A percentile compares a stretch with the other conserved stretches of the same genome.
phyloP scores from a whole-genome alignment of 1,140 invertebrate species.

The Diabrotica virgifera region DNA sequence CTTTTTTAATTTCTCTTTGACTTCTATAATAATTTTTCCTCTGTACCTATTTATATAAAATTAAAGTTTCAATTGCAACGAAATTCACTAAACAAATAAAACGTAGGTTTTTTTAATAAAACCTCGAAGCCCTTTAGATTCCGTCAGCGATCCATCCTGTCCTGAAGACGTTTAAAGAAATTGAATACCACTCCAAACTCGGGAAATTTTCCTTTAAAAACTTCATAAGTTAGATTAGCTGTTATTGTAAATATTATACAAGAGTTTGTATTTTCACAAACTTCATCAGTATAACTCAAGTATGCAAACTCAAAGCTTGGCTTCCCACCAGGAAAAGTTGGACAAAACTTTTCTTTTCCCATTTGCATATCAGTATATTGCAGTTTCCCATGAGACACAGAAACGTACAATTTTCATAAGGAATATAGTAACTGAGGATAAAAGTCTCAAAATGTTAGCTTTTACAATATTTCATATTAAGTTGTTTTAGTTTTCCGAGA shows the following conservation, averaged over 20 bases:
- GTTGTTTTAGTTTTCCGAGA: too few relatives aligned
- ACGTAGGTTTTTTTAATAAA: too few relatives aligned
- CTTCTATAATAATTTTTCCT: too few relatives aligned
- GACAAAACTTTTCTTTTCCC: neutral
- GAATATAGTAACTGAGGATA: neutral
- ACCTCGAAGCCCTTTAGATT: neutral
- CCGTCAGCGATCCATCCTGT: neutral
- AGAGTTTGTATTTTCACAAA: neutral
- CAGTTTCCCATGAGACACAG: neutral
- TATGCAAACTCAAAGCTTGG: neutral
- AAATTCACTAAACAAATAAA: too few relatives aligned
- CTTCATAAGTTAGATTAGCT: conserved; percentile 2
- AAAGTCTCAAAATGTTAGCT: too few relatives aligned
- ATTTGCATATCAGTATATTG: conserved; percentile 3
- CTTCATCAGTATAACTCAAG: conserved; percentile 2
- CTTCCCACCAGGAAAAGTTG: neutral
- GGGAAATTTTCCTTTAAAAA: neutral
- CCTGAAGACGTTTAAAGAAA: neutral
- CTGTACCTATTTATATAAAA: too few relatives aligned
- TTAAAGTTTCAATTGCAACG: too few relatives aligned
- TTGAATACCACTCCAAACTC: neutral
- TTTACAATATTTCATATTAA: too few relatives aligned
- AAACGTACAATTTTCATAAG: neutral
- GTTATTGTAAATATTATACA: conserved; percentile 3
- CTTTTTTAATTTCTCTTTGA: too few relatives aligned